Percentiles rank a stretch among this genome's conserved stretches.
Evolutionary conservation across 64 coral and sea anemone genomes (phyloP).

Genomic region (Acropora yongei): DNA sequence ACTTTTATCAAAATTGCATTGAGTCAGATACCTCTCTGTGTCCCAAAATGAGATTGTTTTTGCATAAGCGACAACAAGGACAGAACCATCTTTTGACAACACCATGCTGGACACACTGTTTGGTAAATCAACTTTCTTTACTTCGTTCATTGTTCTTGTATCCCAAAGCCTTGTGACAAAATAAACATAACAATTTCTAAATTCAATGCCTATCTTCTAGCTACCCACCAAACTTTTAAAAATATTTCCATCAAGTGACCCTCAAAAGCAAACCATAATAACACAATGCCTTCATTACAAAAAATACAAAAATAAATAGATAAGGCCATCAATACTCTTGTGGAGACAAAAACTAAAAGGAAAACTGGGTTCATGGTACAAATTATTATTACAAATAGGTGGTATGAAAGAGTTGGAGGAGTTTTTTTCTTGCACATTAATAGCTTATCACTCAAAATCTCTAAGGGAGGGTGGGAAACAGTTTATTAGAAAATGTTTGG

Average conservation of each 20-base stretch:
- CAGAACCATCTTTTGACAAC: conserved; percentile 71
- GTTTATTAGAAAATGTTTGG: too few species aligned
- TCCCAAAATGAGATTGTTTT: conserved; percentile 91
- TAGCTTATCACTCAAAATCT: too few species aligned
- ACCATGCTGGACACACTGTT: conserved; percentile 87
- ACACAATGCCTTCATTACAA: too few species aligned
- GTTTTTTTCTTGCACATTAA: too few species aligned
- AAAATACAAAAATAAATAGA: too few species aligned
- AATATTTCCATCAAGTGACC: background rate
- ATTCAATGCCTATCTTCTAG: too few species aligned
- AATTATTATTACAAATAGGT: too few species aligned
- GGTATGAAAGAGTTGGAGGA: too few species aligned
- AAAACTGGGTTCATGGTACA: too few species aligned
- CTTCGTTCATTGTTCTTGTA: conserved; percentile 73
- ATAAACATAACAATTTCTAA: background rate
- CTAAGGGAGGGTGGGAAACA: too few species aligned
- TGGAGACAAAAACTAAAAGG: too few species aligned
- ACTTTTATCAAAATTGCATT: background rate
- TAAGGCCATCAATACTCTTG: too few species aligned
- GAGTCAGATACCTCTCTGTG: conserved; percentile 63
- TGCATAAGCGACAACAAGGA: conserved; percentile 85
- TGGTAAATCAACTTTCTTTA: conserved; percentile 71
- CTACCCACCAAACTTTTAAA: background rate
- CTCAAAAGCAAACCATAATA: background rate
- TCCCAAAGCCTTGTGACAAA: conserved; percentile 90